Percentiles rank a stretch among this genome's conserved stretches.
Evolutionary conservation across 2,113 vertebrate species (phyloP).

Genomic region (Lathamus discolor): DNA sequence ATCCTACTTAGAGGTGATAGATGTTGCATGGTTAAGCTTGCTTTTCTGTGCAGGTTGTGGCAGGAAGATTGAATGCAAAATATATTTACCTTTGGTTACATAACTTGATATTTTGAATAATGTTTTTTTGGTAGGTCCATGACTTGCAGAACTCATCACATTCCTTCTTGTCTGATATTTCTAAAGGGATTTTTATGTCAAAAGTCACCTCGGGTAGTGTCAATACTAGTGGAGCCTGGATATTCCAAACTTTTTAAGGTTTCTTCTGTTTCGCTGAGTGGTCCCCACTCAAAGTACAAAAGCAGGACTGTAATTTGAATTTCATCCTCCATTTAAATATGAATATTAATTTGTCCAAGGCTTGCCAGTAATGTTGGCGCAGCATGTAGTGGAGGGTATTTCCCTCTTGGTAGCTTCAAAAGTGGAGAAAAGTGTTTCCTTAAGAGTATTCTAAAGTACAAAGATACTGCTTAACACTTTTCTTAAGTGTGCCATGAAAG

Average conservation of each 20-base stretch:
- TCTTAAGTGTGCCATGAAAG: slow-evolving; percentile 59
- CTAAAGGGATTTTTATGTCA: background rate
- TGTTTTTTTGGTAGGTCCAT: background rate
- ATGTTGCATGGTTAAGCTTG: background rate
- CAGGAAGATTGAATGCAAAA: background rate
- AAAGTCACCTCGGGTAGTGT: background rate
- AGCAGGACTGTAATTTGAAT: background rate
- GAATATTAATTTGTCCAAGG: background rate
- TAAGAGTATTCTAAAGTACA: slow-evolving; percentile 15
- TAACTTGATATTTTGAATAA: background rate
- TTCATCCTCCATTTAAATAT: background rate
- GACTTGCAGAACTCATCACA: background rate
- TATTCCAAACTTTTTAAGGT: background rate
- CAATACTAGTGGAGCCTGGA: background rate
- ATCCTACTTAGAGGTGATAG: background rate
- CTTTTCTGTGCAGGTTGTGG: background rate
- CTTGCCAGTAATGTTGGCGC: background rate
- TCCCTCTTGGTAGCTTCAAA: background rate
- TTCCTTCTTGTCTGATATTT: background rate
- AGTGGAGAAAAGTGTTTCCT: background rate
- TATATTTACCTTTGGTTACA: background rate
- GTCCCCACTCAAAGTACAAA: background rate
- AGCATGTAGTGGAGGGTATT: background rate
- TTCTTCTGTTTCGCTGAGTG: background rate
- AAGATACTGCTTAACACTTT: background rate